Evolutionary conservation across 2,797 vertebrate genomes (phyloP), one percentile per base, ranked within the genome.

Genomic region (Huso huso): DNA sequence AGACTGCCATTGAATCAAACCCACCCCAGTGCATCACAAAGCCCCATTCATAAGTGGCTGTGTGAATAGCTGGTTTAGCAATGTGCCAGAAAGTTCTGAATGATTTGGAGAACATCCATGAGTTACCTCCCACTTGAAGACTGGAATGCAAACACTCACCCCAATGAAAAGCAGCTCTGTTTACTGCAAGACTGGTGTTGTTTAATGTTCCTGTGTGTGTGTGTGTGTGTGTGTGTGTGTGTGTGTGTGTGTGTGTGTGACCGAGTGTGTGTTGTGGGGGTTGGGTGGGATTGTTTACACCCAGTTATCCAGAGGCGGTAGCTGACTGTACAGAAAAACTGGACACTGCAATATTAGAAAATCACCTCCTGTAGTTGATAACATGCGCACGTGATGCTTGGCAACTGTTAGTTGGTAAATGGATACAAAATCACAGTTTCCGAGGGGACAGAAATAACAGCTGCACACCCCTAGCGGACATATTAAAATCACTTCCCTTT

Each of bases 41-140:
- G 84, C 71, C 73, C 82, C 86, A 86, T 90, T 89, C 84, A 89
- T 82, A 53, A 61, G 62, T 64, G 69, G 67, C 63, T 75, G 65
- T 49, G 80, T 87, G 84, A 90, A 90, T 82, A 73, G 83, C 76
- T 76, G 82, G 84, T 87, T 88, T 84, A 85, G 79, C 78, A 72
- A 76, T 73, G 68, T 71, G 81, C 80, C 84, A 80, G 74, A 77
- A 73, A 67, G 73, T 81, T 74, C 68, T 63, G 73, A 69, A 76
- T 74, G 76, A 73, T 73, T 74, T 85, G 81, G 79, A 83, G 51
- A n/a, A 67, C 68, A 75, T 81, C 78, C 74, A 55, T 69, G 74
- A 82, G 81, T 79, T 79, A 82, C 82, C 79, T 75, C 74, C 81
- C 75, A 69, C 65, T 63, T 53, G 72, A 8, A 79, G 72, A 70